Base-by-base conservation (phyloP, 1,140 invertebrate species). In the Penaeus japonicus region DNA sequence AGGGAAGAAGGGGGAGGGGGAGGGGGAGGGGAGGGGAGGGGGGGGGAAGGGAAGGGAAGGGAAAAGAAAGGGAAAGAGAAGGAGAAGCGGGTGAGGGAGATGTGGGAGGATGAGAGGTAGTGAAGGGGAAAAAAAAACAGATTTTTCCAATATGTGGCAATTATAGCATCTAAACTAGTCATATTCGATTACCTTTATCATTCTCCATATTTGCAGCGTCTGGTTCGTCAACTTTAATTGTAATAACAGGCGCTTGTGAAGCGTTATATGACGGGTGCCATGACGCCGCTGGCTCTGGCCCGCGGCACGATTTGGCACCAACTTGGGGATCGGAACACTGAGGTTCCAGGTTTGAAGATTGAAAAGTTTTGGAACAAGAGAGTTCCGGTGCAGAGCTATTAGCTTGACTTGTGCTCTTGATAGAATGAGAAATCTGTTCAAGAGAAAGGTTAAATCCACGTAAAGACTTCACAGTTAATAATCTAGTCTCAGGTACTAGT, bases 401-500 rank as follows among this genome's bases (percentile, higher is more conserved):
- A 87, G 35, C 39, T 30, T 75, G 87, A 53, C 22, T 57, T 35
- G 47, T 54, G 32, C 80, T 73, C 27, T 32, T 73, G 27, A 30
- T 15, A 73, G 35, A 73, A 54, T 75, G 57, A 75, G 86, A 77
- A 88, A 53, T 83, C 65, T 83, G 80, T 35, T 75, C 70, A 77
- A 73, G 70, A 88, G 87, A 84, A 75, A 32, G 62, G 22, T 39
- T 59, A 83, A 57, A 88, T 54, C 87, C 87, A 82, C 47, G 54
- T 39, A 39, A 32, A 35, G 87, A 88, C 87, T 88, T 88, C 87
- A 75, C 70, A 83, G 80, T 27, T 75, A 22, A 39, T 88, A 88
- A 83, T 88, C 87, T 88, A 88, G 87, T 88, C 87, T 88, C 87
- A 88, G 87, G 87, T 88, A 88, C 87, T 88, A 88, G 87, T 53